Base-by-base conservation (phyloP, 1,140 invertebrate species). In the Cherax destructor region DNA sequence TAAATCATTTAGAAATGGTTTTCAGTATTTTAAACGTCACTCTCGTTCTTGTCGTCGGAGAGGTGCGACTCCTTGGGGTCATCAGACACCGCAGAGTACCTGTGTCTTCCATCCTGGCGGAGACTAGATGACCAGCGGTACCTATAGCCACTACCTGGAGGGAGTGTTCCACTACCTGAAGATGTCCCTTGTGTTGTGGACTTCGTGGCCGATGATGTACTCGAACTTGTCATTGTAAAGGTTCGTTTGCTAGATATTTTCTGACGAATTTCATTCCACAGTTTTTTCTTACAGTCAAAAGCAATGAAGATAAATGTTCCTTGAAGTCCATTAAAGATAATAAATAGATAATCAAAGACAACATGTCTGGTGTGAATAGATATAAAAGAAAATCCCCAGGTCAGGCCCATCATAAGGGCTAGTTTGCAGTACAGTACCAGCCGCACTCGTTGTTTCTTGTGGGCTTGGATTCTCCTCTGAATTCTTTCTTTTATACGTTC, bases 211-310 rank as follows among this genome's bases (percentile, higher is more conserved):
- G 4, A n/a, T 10, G 74, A 78, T 4, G 6, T n/a, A 11, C 18
- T 24, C 30, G 77, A 52, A 16, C 41, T n/a, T 5, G 18, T 69
- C 7, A 6, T 69, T 2, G 7, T 7, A 6, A 83, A n/a, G 1
- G 1, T 78, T 10, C 18, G 49, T 41, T n/a, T n/a, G 49, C 89
- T 52, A 30, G 72, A 72, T 7, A 91, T 74, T n/a, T 86, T 93
- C 30, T 96, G 96, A 18, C 95, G 79, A 1, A 96, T 93, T n/a
- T 96, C 94, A 56, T 95, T 95, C 89, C 95, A 95, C 5, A 96
- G 95, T 94, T 96, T 96, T 80, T 95, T 95, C 93, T 96, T 97
- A 95, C 96, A 97, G 0, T 97, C 96, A 93, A 97, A 97, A 85
- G 96, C 96, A 56, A 96, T 93, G 94, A 97, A 97, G 47, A 97